Base-by-base conservation (phyloP, 2,888 invertebrate species). In the Crioceris asparagi region DNA sequence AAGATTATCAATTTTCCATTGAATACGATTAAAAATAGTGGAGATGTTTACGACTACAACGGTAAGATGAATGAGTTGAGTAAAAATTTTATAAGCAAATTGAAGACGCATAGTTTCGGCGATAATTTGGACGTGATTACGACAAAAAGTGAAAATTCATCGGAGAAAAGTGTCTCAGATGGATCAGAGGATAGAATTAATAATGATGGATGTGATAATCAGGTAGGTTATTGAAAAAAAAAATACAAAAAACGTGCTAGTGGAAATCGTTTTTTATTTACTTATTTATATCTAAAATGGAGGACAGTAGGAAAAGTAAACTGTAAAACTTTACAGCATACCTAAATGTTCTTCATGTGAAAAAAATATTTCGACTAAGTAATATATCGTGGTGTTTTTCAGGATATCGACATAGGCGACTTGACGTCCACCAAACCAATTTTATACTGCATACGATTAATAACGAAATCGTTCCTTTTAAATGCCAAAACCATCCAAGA, bases 391-490 rank as follows among this genome's bases (percentile, higher is more conserved):
- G n/a, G n/a, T n/a, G n/a, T n/a, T 19, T 44, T 42, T 45, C 64
- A 72, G 53, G 67, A 77, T 61, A 62, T 79, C 21, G 73, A 78
- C 48, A 74, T 83, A 36, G 87, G 87, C 1, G 64, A 70, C 15
- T 68, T 75, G 16, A 64, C 69, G 3, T 84, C 85, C 43, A 76
- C 75, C 44, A 64, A 77, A 1, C 74, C 83, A 0, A 58, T 88
- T 4, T 69, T 78, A 34, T 85, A 79, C 59, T 83, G 83, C 49
- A 72, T 78, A 5, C 70, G 88, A 45, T 69, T 84, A 39, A 62
- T 91, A 3, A 72, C 75, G 11, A 78, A 79, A 7, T 74, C 76
- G 38, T 90, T 86, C 59, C 66, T 91, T 16, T 61, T 90, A 17
- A 71, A 75, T 10, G 85, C 83, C 0, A 66, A 68, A 34, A 68